Evolutionary conservation across 37 sponge, comb jelly and placozoan genomes (phyloP), one percentile per base, ranked within the genome.

Genomic region (Ephydatia muelleri): DNA sequence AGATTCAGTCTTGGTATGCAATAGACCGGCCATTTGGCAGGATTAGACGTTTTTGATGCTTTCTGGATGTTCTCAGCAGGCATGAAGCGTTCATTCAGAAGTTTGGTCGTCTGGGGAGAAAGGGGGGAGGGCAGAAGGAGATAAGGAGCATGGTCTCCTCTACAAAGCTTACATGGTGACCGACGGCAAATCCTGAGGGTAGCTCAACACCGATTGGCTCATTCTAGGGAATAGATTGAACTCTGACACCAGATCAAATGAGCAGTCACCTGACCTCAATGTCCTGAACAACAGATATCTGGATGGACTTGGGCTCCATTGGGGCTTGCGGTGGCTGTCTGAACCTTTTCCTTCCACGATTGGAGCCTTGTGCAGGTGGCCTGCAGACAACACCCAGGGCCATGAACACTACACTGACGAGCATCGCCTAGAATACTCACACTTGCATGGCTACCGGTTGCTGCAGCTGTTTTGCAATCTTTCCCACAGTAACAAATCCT

Each of bases 151-250:
- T 43, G 43, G 43, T 43, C 6, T 43, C n/a, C 6, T 43, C 6
- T 43, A 43, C 43, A 6, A 43, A 43, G 43, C 84, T 84, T 72
- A 84, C 85, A 68, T 84, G 85, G 14, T 84, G 85, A 9, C 32
- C 78, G 25, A 47, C 82, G 23, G 12, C 77, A 77, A 77, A 68
- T n/a, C 47, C 85, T 33, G 35, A 35, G 25, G 80, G 36, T 29
- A 79, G 28, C 19, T 79, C 80, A 3, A 84, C 67, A 65, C 85
- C 85, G 2, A 65, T 65, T 0, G 85, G 85, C 14, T 84, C 85
- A 67, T 77, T 68, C 67, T 64, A 49, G 29, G 29, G 23, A 5
- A 26, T 14, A 2, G 28, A 13, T 26, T 75, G 40, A 12, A n/a
- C n/a, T 77, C 47, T 26, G 38, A 9, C 76, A 75, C 70, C 30